phyloP scores from a whole-genome alignment of 2,888 invertebrate genomes.

The Opisthograptis luteolata region DNA sequence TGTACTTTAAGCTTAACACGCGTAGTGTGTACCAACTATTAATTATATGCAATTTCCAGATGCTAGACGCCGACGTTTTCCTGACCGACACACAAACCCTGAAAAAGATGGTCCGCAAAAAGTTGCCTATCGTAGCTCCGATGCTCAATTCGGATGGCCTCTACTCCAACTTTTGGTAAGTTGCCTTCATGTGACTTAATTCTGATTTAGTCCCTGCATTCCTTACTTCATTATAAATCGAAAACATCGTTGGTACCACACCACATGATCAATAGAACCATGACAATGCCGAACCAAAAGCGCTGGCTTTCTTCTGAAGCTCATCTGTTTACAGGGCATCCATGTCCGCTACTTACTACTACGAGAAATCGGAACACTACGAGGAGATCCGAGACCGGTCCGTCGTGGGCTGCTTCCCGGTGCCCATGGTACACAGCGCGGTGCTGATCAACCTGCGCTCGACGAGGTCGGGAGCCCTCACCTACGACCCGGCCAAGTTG shows the following conservation, averaged over 20 bases:
- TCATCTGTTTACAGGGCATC: slow-evolving; percentile 82
- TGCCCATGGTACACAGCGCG: slow-evolving; percentile 96
- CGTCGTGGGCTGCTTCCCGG: slow-evolving; percentile 89
- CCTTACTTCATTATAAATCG: no score
- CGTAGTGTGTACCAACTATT: no score
- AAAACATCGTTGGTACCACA: no score
- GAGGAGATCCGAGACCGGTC: slow-evolving; percentile 89
- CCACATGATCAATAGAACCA: no score
- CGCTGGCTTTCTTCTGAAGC: no score
- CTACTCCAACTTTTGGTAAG: slow-evolving; percentile 97
- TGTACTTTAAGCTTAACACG: neutral
- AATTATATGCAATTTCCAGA: slow-evolving; percentile 86
- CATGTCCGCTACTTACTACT: slow-evolving; percentile 93
- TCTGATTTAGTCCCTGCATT: no score
- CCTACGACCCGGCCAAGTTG: slow-evolving; percentile 88
- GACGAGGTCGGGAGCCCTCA: slow-evolving; percentile 85
- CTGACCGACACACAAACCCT: slow-evolving; percentile 88
- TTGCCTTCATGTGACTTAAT: no score
- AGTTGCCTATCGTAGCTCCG: slow-evolving; percentile 89
- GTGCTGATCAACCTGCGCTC: slow-evolving; percentile 90
- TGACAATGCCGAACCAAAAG: no score
- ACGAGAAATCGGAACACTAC: slow-evolving; percentile 93
- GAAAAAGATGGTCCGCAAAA: slow-evolving; percentile 85
- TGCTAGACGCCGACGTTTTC: slow-evolving; percentile 94
- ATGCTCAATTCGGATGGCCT: slow-evolving; percentile 93